phyloP scores from a whole-genome alignment of 2,888 invertebrate genomes.

The Lasioglossum leucozonium region DNA sequence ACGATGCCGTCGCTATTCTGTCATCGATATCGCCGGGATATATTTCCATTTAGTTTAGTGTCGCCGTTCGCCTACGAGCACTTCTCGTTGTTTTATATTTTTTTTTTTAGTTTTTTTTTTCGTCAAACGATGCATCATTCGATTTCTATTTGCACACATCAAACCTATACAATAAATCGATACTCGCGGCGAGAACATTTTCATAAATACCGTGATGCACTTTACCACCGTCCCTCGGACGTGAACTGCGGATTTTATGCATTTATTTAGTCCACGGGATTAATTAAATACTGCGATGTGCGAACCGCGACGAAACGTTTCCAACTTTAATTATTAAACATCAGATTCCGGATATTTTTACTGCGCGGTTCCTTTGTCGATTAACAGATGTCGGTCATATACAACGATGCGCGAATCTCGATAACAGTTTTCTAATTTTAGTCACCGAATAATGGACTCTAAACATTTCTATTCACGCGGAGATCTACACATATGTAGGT shows the following conservation, averaged over 20 bases:
- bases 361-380: not conserved
- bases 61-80: not conserved
- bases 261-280: not conserved
- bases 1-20: constrained; percentile 4
- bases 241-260: not conserved
- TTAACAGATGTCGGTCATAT: not conserved
- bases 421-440: not conserved
- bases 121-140: not conserved
- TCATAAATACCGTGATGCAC: not conserved
- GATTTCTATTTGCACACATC: not conserved
- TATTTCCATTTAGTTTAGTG: constrained; percentile 31
- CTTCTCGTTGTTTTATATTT: not conserved
- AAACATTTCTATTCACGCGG: not conserved
- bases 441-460: not conserved
- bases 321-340: not conserved
- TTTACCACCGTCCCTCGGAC: not conserved
- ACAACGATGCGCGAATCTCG: not conserved
- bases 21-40: constrained; percentile 23
- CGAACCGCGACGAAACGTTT: not conserved
- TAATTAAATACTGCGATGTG: not conserved
- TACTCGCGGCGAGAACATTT: not conserved
- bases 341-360: not conserved
- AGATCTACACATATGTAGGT: not conserved
- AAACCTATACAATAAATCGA: not conserved
- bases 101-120: not conserved